phyloP scores from a whole-genome alignment of 1,140 invertebrate species.

The Adoxophyes honmai region DNA sequence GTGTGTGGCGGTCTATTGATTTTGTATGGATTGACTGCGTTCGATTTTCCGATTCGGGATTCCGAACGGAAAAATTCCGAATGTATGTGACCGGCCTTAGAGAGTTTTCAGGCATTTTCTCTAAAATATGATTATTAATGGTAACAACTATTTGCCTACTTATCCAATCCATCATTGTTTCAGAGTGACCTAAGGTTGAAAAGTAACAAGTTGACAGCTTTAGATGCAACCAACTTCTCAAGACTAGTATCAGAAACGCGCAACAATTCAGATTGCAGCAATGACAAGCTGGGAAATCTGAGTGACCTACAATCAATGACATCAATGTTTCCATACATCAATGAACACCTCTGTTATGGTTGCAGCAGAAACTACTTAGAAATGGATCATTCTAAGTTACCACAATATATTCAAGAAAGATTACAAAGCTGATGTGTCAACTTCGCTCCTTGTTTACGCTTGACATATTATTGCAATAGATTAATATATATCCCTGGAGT shows the following conservation, averaged over 20 bases:
- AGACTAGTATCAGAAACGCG: slow-evolving; percentile 47
- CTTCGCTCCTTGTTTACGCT: too few species aligned
- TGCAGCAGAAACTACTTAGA: slow-evolving; percentile 57
- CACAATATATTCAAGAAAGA: slow-evolving; percentile 25
- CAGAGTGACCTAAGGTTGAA: slow-evolving; percentile 49
- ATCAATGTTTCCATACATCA: slow-evolving; percentile 45
- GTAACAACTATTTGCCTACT: too few species aligned
- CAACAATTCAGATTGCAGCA: slow-evolving; percentile 5
- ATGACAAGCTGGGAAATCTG: slow-evolving; percentile 13
- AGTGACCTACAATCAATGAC: slow-evolving; percentile 10
- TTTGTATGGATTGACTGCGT: too few species aligned
- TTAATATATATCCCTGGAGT: too few species aligned
- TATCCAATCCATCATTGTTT: too few species aligned
- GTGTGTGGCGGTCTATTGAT: too few species aligned
- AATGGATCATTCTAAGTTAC: slow-evolving; percentile 27
- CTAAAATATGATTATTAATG: too few species aligned
- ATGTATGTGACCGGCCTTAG: too few species aligned
- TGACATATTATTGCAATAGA: too few species aligned
- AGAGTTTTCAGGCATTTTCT: too few species aligned
- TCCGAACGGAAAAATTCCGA: too few species aligned
- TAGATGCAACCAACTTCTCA: slow-evolving; percentile 63
- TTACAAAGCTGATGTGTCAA: background rate
- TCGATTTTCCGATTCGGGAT: too few species aligned
- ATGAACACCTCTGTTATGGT: slow-evolving; percentile 54
- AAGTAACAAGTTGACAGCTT: slow-evolving; percentile 45